Base-by-base conservation (phyloP, 2,113 vertebrate genomes). In the Melanotaenia duboulayi region DNA sequence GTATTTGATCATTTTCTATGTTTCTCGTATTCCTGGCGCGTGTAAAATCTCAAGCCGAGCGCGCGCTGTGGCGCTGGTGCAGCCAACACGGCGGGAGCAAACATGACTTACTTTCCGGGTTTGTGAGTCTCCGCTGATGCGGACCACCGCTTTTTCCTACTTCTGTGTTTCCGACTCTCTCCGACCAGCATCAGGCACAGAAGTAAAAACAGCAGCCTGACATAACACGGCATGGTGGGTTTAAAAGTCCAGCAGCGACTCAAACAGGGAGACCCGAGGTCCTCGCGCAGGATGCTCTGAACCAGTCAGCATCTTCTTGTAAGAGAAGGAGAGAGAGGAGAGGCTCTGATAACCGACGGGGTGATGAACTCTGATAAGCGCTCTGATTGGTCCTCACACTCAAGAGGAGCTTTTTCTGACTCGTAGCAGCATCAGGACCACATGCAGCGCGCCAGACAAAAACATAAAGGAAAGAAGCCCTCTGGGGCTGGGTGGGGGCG, bases 141-240 rank as follows among this genome's bases (percentile, higher is more conserved):
- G 0, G 94, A 91, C 94, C 95, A 95, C 46, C 95, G 93, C 90
- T 89, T 96, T 70, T 87, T 95, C 84, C 93, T 89, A 65, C 86
- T 95, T 86, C 88, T 92, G 84, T 94, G 92, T 46, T 92, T 97
- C 67, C 91, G 92, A 88, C 95, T 95, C 25, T 96, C 96, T 70
- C 78, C 94, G 2, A 95, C 80, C 66, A 95, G 80, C 48, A 92
- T 63, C 65, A 96, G 68, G 65, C 94, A 97, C 62, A 96, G 79
- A 7, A 95, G 81, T 4, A 96, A 49, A 13, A 96, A 79, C 75
- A 95, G 59, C 25, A 96, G 59, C 85, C 94, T 94, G 60, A 88
- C 44, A 64, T 92, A 93, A 75, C 74, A 76, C 92, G 90, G 91
- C 96, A 99, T 99, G 82, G 39, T 91, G 92, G 71, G 60, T 67